phyloP scores from a whole-genome alignment of 37 sponge, comb jelly and placozoan species.

The Eunapius fragilis region DNA sequence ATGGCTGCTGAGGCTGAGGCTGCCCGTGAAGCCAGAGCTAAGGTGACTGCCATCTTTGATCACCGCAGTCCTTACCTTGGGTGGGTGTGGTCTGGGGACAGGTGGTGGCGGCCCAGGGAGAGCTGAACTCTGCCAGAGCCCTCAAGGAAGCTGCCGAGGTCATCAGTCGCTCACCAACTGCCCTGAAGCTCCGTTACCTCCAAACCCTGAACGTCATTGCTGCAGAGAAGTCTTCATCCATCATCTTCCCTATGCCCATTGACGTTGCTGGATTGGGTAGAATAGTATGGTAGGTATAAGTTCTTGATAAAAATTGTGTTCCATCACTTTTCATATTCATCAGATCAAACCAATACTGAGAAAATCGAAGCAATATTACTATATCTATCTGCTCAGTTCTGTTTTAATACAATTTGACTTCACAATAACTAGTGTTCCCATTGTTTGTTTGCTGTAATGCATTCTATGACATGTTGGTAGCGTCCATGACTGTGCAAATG shows the following conservation, averaged over 20 bases:
- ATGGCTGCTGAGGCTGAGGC: slow-evolving; percentile 99
- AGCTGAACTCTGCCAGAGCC: slow-evolving; percentile 91
- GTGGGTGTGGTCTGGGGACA: slow-evolving; percentile 10
- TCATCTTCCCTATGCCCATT: slow-evolving; percentile 98
- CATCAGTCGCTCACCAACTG: slow-evolving; percentile 86
- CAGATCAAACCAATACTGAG: too few relatives aligned
- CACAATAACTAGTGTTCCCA: too few relatives aligned
- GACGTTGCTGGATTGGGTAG: slow-evolving; percentile 34
- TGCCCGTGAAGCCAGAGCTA: slow-evolving; percentile 92
- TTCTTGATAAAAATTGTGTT: too few relatives aligned
- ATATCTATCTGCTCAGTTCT: too few relatives aligned
- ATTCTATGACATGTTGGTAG: too few relatives aligned
- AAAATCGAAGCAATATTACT: too few relatives aligned
- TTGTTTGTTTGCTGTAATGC: too few relatives aligned
- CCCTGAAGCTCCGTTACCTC: slow-evolving; percentile 97
- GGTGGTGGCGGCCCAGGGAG: slow-evolving; percentile 96
- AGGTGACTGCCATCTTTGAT: slow-evolving; percentile 53
- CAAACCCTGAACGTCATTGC: slow-evolving; percentile 94
- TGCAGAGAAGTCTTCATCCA: slow-evolving; percentile 91
- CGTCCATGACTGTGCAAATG: too few relatives aligned
- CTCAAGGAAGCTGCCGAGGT: slow-evolving; percentile 97
- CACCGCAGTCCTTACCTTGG: not conserved
- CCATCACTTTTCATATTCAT: too few relatives aligned
- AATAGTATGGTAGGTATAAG: too few relatives aligned
- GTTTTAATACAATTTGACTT: too few relatives aligned